phyloP scores from a whole-genome alignment of 2,888 invertebrate species.

The Troides helena region DNA sequence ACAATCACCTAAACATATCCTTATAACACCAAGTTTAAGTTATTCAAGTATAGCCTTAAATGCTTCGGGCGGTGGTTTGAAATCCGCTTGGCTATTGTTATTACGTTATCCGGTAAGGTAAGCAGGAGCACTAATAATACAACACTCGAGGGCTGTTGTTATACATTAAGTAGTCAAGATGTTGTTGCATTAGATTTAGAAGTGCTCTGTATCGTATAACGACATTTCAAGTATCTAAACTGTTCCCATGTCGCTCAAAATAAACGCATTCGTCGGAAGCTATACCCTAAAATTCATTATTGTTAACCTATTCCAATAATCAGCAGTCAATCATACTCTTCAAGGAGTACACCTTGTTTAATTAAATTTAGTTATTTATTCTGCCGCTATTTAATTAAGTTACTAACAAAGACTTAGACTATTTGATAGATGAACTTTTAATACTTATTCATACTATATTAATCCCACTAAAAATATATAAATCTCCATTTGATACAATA shows the following conservation, averaged over 20 bases:
- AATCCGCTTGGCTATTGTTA: background rate
- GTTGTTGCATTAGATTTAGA: conserved; percentile 44
- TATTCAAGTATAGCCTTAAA: conserved; percentile 11
- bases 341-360: no score
- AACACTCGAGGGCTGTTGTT: conserved; percentile 42
- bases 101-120: conserved; percentile 33
- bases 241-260: conserved; percentile 54
- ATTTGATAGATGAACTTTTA: no score
- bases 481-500: no score
- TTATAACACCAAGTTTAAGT: conserved; percentile 19
- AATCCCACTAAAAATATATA: no score
- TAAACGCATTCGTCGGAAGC: conserved; percentile 36
- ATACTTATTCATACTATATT: no score
- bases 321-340: conserved; percentile 13
- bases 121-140: conserved; percentile 40
- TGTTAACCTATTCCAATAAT: conserved; percentile 14
- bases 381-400: no score
- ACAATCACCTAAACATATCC: conserved; percentile 36
- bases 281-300: background rate
- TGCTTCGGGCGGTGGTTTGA: background rate
- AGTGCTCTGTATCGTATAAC: conserved; percentile 39
- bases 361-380: no score
- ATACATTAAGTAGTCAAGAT: conserved; percentile 43
- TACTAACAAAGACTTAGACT: no score
- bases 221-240: conserved; percentile 43